Base-by-base conservation (phyloP, 2,888 invertebrate genomes). In the Oligia latruncula region DNA sequence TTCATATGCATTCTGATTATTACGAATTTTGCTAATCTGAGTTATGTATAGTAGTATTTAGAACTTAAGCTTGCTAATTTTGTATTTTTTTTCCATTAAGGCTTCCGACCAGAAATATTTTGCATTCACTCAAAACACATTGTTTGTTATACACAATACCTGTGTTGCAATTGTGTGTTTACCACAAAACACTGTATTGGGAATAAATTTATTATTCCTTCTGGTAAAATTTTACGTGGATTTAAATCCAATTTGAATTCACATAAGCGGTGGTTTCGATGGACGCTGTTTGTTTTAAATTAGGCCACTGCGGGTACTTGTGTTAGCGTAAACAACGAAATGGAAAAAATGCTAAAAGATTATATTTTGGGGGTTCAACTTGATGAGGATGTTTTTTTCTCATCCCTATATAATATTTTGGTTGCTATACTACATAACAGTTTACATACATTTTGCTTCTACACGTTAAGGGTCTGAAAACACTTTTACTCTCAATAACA, bases 221-320 rank as follows among this genome's bases (percentile, higher is more conserved):
- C 49, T 72, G 71, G 66, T 71, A 65, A 81, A 78, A 87, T 77
- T 85, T 81, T 76, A 76, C 46, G 52, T 52, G 74, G 81, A 81
- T 81, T 81, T 76, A 71, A 83, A 83, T 78, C 43, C 81, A 85
- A 83, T 80, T 88, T 74, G 64, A 85, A 78, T 77, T 80, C 77
- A 65, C 68, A 73, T 81, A 80, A 79, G 77, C 72, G 52, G 58
- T 66, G 68, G 71, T 78, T 74, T 46, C 66, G 5, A 70, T 68
- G 64, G 71, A 15, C 17, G 11, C 35, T 87, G 77, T 77, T 84
- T 82, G 64, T 80, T 81, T 87, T 74, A 74, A 85, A 78, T 85
- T 80, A 81, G 77, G 46, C 65, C 65, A 66, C 29, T 15, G 74
- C 43, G 58, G 46, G 13, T 78, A 66, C 40, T 65, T 71, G 23